Conservation (phyloP, 2,113 vertebrate species). For the Indicator maculatus region DNA sequence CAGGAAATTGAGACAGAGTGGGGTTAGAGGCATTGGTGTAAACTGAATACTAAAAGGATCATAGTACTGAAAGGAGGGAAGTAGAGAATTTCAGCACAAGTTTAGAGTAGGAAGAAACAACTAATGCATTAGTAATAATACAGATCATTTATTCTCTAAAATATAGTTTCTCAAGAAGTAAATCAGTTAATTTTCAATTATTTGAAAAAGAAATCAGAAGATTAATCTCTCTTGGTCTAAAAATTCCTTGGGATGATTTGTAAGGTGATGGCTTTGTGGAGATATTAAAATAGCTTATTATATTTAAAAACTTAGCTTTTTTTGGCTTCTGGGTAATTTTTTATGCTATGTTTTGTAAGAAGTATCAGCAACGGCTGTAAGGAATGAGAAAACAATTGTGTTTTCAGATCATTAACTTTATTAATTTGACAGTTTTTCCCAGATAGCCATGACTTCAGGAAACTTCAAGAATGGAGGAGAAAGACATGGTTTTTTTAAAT, state of each 20-base stretch:
- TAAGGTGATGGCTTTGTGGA: constrained; percentile 16
- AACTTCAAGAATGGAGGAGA: neutral
- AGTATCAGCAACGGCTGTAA: neutral
- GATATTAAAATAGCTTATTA: neutral
- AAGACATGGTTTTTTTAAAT: neutral
- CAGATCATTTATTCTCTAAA: neutral
- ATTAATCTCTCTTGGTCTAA: neutral
- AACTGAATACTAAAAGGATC: neutral
- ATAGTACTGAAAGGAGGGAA: neutral
- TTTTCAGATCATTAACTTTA: constrained; percentile 25
- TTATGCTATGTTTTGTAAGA: neutral
- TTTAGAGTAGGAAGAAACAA: neutral
- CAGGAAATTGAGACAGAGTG: neutral
- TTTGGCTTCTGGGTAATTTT: neutral
- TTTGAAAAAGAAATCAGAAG: neutral
- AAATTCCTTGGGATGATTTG: neutral
- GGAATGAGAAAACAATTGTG: neutral
- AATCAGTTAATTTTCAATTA: neutral
- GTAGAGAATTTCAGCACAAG: neutral
- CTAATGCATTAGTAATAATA: neutral
- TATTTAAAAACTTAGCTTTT: neutral
- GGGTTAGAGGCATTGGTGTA: neutral
- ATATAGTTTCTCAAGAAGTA: neutral
- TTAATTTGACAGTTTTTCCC: constrained; percentile 7
- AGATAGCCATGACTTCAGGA: neutral